Conservation (phyloP, 1,140 invertebrate genomes). For the Dreissena rostriformis region DNA sequence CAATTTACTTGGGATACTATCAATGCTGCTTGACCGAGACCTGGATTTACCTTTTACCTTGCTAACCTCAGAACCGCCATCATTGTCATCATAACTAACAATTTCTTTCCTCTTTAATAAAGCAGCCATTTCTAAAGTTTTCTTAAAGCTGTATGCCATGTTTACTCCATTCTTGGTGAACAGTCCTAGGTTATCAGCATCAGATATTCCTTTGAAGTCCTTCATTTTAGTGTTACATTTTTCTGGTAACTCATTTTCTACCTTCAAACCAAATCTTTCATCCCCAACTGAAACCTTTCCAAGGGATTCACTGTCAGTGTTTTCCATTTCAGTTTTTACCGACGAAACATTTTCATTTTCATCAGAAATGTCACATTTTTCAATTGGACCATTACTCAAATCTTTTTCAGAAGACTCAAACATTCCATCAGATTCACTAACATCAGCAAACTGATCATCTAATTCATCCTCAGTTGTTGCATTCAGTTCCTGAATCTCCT, state of each 20-base stretch:
- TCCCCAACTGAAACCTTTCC: slow-evolving; percentile 17
- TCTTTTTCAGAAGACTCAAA: too few species aligned
- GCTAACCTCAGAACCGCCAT: background rate
- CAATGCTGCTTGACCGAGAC: slow-evolving; percentile 29
- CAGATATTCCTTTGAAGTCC: background rate
- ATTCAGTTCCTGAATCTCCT: slow-evolving; percentile 22
- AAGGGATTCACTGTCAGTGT: background rate
- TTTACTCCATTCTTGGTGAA: too few species aligned
- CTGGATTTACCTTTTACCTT: slow-evolving; percentile 3
- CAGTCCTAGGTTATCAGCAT: background rate
- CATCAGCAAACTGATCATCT: background rate
- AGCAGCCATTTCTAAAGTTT: too few species aligned
- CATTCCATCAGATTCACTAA: background rate
- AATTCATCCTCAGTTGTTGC: slow-evolving; percentile 2
- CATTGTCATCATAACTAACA: slow-evolving; percentile 7
- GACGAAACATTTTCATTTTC: background rate
- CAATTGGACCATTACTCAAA: background rate
- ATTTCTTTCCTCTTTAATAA: background rate
- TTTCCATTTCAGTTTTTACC: background rate
- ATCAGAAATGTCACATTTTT: slow-evolving; percentile 4
- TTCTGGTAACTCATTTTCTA: slow-evolving; percentile 24
- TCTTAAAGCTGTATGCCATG: too few species aligned
- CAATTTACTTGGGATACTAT: slow-evolving; percentile 13
- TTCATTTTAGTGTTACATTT: background rate
- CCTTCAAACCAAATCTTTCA: slow-evolving; percentile 5